phyloP scores from a whole-genome alignment of 1,140 invertebrate genomes.

The Pteromalus puparum region DNA sequence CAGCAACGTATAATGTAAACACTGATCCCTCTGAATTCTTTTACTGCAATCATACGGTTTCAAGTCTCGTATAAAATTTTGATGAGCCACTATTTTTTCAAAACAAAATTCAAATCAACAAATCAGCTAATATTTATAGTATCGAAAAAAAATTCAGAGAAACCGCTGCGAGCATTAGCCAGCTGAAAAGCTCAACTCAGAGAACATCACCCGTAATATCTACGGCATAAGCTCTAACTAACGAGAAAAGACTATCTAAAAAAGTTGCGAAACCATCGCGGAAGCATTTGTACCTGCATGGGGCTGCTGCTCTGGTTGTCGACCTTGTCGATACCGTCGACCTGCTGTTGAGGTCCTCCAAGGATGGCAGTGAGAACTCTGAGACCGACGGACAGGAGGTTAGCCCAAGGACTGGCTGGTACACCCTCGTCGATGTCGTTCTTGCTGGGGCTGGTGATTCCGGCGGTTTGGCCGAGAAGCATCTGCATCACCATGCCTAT shows the following conservation, averaged over 20 bases:
- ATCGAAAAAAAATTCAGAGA: too few species aligned
- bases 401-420: conserved; percentile 88
- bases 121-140: too few species aligned
- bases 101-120: too few species aligned
- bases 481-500: conserved; percentile 91
- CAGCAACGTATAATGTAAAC: not conserved
- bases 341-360: conserved; percentile 81
- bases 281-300: conserved; percentile 84
- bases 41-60: too few species aligned
- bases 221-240: not conserved
- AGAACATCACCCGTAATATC: not conserved
- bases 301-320: conserved; percentile 86
- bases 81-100: too few species aligned
- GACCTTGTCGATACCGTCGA: conserved; percentile 91
- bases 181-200: not conserved
- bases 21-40: not conserved
- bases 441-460: conserved; percentile 83
- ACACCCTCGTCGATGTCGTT: conserved; percentile 83
- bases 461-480: conserved; percentile 81
- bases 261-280: conserved; percentile 12
- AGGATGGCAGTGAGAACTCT: conserved; percentile 89
- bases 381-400: conserved; percentile 86
- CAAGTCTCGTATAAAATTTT: too few species aligned
- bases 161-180: not conserved
- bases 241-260: not conserved